Evolutionary conservation across 2,888 invertebrate species (phyloP).

Genomic region (Neoaliturus tenellus): DNA sequence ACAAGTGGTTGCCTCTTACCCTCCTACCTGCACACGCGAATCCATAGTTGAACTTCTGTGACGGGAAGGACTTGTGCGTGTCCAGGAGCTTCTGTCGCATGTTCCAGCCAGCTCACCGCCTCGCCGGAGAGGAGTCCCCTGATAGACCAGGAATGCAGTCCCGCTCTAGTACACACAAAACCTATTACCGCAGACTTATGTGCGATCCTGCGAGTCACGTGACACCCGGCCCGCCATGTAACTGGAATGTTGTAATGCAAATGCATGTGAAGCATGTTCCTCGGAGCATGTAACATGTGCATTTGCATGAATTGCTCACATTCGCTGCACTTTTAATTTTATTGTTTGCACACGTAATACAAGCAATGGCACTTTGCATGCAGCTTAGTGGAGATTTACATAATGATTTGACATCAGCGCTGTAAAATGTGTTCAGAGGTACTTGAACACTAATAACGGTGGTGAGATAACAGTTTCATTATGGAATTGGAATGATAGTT

Average conservation of each 20-base stretch:
- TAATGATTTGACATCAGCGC: not conserved
- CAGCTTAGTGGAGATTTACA: not conserved
- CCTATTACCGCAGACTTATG: constrained; percentile 40
- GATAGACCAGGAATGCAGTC: constrained; percentile 19
- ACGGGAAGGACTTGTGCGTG: no score
- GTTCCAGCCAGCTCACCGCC: no score
- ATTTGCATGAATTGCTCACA: not conserved
- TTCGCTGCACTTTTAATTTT: constrained; percentile 9
- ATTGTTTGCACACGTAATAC: not conserved
- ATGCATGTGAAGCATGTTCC: not conserved
- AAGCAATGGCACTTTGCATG: constrained; percentile 7
- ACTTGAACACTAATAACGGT: no score
- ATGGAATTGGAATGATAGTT: no score
- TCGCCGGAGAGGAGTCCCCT: not conserved
- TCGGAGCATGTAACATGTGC: not conserved
- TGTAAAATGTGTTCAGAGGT: no score
- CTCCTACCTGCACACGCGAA: no score
- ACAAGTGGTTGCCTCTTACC: no score
- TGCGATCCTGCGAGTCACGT: not conserved
- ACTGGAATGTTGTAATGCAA: not conserved
- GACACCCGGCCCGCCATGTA: not conserved
- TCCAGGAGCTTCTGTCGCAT: no score
- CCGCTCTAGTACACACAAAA: constrained; percentile 33
- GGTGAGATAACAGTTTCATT: no score
- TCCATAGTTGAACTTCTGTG: no score